Conservation (phyloP, 2,888 invertebrate species). For the Phengaris alcon region DNA sequence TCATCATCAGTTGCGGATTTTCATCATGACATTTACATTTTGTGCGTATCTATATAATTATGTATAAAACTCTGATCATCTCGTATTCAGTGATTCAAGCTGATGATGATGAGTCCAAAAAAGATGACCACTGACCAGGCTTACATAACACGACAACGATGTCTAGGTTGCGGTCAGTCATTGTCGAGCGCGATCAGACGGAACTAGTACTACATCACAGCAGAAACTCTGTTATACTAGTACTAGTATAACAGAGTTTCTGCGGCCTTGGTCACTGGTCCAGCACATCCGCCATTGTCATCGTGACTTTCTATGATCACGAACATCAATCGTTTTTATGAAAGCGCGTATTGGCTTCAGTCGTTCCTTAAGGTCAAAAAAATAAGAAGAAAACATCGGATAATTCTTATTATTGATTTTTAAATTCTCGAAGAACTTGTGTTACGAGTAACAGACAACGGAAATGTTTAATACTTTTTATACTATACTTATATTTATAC, state of each 20-base stretch:
- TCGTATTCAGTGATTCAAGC: background rate
- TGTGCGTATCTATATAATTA: background rate
- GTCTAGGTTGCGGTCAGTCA: conserved; percentile 33
- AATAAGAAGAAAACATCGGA: background rate
- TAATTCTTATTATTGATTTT: too few species aligned
- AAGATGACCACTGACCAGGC: background rate
- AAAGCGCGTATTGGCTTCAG: background rate
- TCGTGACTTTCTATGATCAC: background rate
- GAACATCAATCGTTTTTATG: background rate
- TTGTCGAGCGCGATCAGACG: conserved; percentile 33
- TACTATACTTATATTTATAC: too few species aligned
- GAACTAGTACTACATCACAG: too few species aligned
- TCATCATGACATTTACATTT: too few species aligned
- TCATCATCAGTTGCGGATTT: too few species aligned
- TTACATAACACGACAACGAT: conserved; percentile 19
- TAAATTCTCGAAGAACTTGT: too few species aligned
- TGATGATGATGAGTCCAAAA: background rate
- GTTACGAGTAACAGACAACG: too few species aligned
- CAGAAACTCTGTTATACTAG: too few species aligned
- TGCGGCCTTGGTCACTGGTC: conserved; percentile 17
- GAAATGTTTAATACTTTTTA: too few species aligned
- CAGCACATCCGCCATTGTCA: conserved; percentile 17
- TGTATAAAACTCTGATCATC: too few species aligned
- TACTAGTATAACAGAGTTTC: background rate
- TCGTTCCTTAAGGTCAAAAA: background rate